These are phyloP conservation scores for Mycalesis mineus DNA, from an alignment of 2,888 invertebrate species.

Conservation along the genomic window DNA sequence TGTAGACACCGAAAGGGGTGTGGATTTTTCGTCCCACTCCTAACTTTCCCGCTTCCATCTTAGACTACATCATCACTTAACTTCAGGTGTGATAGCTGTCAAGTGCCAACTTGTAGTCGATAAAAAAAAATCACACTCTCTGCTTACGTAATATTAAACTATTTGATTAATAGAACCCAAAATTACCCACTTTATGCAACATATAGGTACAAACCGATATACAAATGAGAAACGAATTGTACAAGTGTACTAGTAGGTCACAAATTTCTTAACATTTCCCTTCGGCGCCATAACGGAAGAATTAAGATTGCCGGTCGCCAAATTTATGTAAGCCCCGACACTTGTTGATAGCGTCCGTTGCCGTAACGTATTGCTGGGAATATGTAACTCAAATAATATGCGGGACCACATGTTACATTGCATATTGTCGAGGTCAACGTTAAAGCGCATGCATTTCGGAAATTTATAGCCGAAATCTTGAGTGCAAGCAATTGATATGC, in stretches of 20 bases:
- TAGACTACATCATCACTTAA: too few relatives aligned
- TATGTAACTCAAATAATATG: conserved; percentile 25
- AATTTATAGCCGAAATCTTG: conserved; percentile 6
- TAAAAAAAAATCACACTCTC: too few relatives aligned
- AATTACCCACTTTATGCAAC: neutral
- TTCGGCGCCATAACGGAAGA: conserved; percentile 25
- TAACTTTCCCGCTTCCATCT: too few relatives aligned
- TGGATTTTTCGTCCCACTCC: too few relatives aligned
- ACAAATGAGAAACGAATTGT: conserved; percentile 3
- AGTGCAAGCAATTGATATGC: neutral
- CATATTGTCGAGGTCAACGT: neutral
- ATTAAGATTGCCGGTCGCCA: conserved; percentile 25
- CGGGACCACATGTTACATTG: conserved; percentile 16
- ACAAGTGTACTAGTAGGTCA: conserved; percentile 19
- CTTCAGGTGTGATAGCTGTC: too few relatives aligned
- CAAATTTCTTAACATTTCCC: conserved; percentile 19
- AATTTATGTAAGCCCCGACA: conserved; percentile 62
- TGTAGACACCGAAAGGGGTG: too few relatives aligned
- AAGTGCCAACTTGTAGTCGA: too few relatives aligned
- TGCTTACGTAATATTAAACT: too few relatives aligned
- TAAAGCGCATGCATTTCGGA: conserved; percentile 3
- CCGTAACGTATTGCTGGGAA: conserved; percentile 26
- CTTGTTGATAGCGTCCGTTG: conserved; percentile 64
- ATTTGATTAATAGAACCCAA: too few relatives aligned
- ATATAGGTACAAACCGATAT: neutral